A percentile compares a stretch with the other conserved stretches of the same genome.
Evolutionary conservation across 2,888 invertebrate genomes (phyloP).

Genomic region (Cheiracanthium punctorium): DNA sequence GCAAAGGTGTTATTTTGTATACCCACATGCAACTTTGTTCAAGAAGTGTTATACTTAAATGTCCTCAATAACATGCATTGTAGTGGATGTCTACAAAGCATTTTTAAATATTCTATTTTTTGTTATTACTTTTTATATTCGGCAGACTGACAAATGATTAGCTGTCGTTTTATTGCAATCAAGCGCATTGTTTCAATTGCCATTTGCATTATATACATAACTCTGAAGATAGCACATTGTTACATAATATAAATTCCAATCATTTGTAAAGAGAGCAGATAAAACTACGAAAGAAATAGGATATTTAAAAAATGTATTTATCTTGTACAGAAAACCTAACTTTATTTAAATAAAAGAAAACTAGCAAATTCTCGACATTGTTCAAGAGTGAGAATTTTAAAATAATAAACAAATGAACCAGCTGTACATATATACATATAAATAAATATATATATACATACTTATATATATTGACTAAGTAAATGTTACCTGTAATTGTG

Average conservation of each 20-base stretch:
- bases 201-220: not conserved
- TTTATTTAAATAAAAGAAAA: conserved; percentile 14
- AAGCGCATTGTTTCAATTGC: not conserved
- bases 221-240: not conserved
- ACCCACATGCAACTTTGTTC: too few species aligned
- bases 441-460: conserved; percentile 37
- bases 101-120: too few species aligned
- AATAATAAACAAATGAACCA: too few species aligned
- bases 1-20: too few species aligned
- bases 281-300: conserved; percentile 12
- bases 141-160: not conserved
- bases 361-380: conserved; percentile 22
- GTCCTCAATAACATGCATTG: too few species aligned
- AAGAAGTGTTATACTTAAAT: too few species aligned
- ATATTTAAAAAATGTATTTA: conserved; percentile 39
- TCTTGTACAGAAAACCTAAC: conserved; percentile 41
- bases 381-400: conserved; percentile 39
- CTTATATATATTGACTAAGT: conserved; percentile 44
- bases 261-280: conserved; percentile 18
- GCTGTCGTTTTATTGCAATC: too few species aligned
- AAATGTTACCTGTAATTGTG: conserved; percentile 57
- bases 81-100: too few species aligned
- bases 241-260: not conserved
- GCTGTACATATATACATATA: conserved; percentile 40
- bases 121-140: too few species aligned